Evolutionary conservation across 2,797 vertebrate species (phyloP), one percentile per base, ranked within the genome.

Genomic region (Micrastur ruficollis): DNA sequence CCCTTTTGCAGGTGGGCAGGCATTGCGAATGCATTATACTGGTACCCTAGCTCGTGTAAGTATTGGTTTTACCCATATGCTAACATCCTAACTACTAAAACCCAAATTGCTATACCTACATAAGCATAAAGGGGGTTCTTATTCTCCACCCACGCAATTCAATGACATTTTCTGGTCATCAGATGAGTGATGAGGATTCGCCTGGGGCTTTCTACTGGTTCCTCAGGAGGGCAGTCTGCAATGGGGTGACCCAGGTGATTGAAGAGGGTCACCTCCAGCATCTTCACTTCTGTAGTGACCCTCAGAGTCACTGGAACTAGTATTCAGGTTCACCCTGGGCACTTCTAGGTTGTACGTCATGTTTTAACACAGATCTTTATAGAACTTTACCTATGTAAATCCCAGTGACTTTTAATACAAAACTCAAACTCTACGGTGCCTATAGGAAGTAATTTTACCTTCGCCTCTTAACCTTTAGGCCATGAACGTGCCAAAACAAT

Each of bases 401-500:
- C n/a, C 29, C 38, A 21, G 7, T 3, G 12, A 34, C 20, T 42
- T 83, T 34, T 8, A 78, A 65, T 1, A 63, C 7, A 53, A 65
- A 65, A 11, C 42, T 38, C 68, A 32, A 29, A 71, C 17, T 29
- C 21, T 11, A 0, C 7, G 7, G 5, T 40, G 49, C 40, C 16
- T 56, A 2, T 3, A 44, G 7, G 1, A 58, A 75, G 21, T 22
- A 50, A 16, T 68, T 80, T 74, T 50, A 25, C 40, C 75, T 29
- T 56, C 29, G 26, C 23, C 23, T 56, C 16, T 19, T 71, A 9
- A 68, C 3, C 12, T 68, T 65, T 29, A 78, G 78, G 47, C 3
- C 6, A 9, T 2, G 4, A 52, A 14, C 5, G 1, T 11, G 3
- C 2, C 23, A 40, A 62, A 86, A 81, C n/a, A 18, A 8, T 2